A percentile compares a stretch with the other conserved stretches of the same genome.
These are phyloP conservation scores for Rhinoraja longicauda DNA, from an alignment of 2,797 vertebrate species.

Conservation along the genomic window DNA sequence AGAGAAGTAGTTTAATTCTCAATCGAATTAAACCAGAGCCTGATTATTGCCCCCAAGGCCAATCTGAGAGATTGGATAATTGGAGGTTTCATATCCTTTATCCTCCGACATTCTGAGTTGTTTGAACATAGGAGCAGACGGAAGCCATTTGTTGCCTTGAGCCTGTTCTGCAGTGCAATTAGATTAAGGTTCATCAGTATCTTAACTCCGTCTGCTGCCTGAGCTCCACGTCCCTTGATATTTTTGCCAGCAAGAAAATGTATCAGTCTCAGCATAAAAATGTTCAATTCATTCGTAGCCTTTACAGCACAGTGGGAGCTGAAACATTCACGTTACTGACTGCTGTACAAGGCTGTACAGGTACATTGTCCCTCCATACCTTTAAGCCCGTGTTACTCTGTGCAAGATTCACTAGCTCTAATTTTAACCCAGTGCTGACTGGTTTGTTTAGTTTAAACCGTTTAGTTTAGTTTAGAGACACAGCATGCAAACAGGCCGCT, in stretches of 20 bases:
- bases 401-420: too few species aligned
- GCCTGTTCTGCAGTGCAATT: conserved; percentile 7
- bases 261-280: background rate
- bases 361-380: too few species aligned
- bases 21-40: background rate
- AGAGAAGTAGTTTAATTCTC: too few species aligned
- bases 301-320: too few species aligned
- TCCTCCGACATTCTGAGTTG: background rate
- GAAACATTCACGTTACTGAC: too few species aligned
- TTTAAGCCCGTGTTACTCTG: too few species aligned
- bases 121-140: background rate
- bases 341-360: too few species aligned
- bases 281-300: background rate
- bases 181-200: background rate
- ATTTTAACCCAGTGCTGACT: too few species aligned
- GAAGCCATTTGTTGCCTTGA: background rate
- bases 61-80: background rate
- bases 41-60: background rate
- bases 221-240: background rate
- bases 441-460: too few species aligned
- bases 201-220: background rate
- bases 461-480: too few species aligned
- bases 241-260: background rate
- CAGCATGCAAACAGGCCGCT: too few species aligned
- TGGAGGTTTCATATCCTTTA: background rate